Base-by-base conservation (phyloP, 1,140 invertebrate genomes). In the Chrysopa pallens region DNA sequence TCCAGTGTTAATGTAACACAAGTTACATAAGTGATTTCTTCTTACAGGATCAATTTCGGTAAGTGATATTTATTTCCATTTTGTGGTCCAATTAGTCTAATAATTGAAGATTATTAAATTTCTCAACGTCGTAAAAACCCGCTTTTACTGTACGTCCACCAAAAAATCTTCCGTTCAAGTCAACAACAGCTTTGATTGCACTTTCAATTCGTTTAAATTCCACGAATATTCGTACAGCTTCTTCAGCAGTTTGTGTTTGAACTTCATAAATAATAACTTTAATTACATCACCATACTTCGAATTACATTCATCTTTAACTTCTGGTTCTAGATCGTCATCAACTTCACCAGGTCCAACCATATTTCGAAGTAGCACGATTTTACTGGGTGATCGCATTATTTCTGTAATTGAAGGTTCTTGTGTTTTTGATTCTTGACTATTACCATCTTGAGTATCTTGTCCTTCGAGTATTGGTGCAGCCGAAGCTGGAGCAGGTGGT, bases 321-420 rank as follows among this genome's bases (percentile, higher is more conserved):
- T 98, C 94, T 1, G 88, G 88, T 63, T 98, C 92, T n/a, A 98
- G 64, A 47, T 97, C 93, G 45, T 90, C 84, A 57, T 98, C 94
- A 0, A 98, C 94, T 66, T 98, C 94, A 3, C 93, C 92, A 12
- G 91, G 91, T 0, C 90, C 91, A 36, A 98, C 93, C 94, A 98
- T 98, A 60, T 98, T 98, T 62, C 78, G 66, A 29, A 91, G 63
- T 38, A 89, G 58, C 41, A 90, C 76, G 6, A 95, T 89, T 75
- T 97, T 98, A 50, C 93, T 92, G 0, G 93, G 91, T 59, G 80
- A 82, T 62, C 91, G 93, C 79, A 97, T 84, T 39, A 95, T 88
- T 64, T 95, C 90, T 14, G 90, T 90, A 46, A 95, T 91, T 38
- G 74, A 82, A 6, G 78, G 79, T 55, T 86, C 80, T 44, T 64